These are phyloP conservation scores for Drosophila nr. perissopoda DNA, from an alignment of 2,888 invertebrate species.

Conservation along the genomic window DNA sequence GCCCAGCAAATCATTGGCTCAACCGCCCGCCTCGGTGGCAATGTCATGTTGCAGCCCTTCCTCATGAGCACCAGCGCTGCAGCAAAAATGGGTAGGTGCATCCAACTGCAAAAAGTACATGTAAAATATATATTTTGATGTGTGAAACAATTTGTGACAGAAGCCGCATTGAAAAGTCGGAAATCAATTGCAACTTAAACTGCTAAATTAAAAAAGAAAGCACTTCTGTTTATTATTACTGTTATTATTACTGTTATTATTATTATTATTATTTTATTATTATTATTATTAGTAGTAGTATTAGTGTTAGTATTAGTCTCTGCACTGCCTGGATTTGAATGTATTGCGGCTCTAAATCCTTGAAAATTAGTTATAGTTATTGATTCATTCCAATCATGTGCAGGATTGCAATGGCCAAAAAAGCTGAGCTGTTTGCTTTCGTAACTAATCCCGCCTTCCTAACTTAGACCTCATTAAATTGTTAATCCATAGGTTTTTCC, in stretches of 20 bases:
- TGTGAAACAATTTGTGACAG: background rate
- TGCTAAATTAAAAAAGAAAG: background rate
- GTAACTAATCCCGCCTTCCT: too few relatives aligned
- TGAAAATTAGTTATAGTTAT: background rate
- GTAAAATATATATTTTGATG: background rate
- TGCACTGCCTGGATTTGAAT: background rate
- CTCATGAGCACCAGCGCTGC: slow-evolving; percentile 82
- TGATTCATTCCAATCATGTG: background rate
- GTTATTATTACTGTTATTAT: background rate
- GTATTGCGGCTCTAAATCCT: too few relatives aligned
- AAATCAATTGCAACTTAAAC: background rate
- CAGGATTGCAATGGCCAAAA: background rate
- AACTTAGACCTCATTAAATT: too few relatives aligned
- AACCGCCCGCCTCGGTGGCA: slow-evolving; percentile 81
- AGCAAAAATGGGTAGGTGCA: slow-evolving; percentile 81
- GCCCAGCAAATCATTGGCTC: slow-evolving; percentile 83
- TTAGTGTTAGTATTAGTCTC: background rate
- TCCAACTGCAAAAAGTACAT: background rate
- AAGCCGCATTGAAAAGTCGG: background rate
- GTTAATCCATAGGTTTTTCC: background rate
- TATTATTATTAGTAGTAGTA: background rate
- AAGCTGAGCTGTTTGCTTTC: background rate
- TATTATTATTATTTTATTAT: background rate
- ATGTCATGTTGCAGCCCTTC: slow-evolving; percentile 85
- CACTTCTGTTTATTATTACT: background rate